Percentiles rank a stretch among this genome's conserved stretches.
Evolutionary conservation across 1,140 invertebrate genomes (phyloP).

Genomic region (Metaphire vulgaris): DNA sequence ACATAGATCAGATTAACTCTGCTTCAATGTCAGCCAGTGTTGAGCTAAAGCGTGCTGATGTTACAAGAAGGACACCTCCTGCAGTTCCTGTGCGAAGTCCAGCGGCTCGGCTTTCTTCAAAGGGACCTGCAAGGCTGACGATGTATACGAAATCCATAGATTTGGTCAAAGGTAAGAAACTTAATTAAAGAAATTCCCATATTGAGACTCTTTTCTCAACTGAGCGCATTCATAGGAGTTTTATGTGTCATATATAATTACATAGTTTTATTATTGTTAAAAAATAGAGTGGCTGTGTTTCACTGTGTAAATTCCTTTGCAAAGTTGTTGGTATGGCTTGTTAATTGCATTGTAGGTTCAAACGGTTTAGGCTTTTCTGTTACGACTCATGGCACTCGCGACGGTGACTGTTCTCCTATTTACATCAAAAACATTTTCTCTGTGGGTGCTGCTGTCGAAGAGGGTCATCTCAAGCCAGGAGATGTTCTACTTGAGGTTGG

Average conservation of each 20-base stretch:
- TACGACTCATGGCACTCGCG: slow-evolving; percentile 90
- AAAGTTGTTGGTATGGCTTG: too few species aligned
- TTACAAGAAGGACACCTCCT: not conserved
- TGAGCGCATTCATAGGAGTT: too few species aligned
- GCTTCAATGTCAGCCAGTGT: not conserved
- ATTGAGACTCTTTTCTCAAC: too few species aligned
- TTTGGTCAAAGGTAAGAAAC: not conserved
- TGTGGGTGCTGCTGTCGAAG: slow-evolving; percentile 90
- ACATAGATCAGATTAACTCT: too few species aligned
- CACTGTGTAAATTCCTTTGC: too few species aligned
- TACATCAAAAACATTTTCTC: slow-evolving; percentile 97
- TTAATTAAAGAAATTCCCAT: too few species aligned
- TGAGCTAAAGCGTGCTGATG: not conserved
- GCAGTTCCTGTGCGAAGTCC: not conserved
- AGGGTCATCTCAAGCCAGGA: slow-evolving; percentile 83
- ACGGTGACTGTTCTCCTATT: slow-evolving; percentile 77
- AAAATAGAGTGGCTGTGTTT: too few species aligned
- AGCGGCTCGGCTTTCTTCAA: not conserved
- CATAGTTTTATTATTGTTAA: too few species aligned
- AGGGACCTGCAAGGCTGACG: not conserved
- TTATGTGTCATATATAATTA: too few species aligned
- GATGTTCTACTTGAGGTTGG: slow-evolving; percentile 74
- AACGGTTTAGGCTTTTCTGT: slow-evolving; percentile 88
- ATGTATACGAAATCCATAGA: not conserved
- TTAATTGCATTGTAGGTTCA: slow-evolving; percentile 41